These are phyloP conservation scores for Anguilla megastoma DNA, from an alignment of 2,797 vertebrate genomes.

Conservation along the genomic window DNA sequence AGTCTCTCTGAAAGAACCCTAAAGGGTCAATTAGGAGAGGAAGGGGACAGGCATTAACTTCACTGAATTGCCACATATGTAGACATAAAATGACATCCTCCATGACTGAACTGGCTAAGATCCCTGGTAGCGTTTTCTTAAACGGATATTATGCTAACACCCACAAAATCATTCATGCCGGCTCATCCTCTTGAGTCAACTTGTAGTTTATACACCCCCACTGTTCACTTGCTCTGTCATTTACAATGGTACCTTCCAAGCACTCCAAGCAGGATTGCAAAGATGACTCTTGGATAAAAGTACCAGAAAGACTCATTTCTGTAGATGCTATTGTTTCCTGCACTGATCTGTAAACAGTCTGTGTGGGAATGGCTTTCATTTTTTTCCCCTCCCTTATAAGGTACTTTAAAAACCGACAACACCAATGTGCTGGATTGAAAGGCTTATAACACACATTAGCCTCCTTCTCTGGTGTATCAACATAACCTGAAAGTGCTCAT, in stretches of 20 bases:
- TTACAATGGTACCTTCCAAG: not conserved
- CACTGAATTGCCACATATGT: not conserved
- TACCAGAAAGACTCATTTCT: not conserved
- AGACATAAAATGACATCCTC: not conserved
- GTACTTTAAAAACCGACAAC: slow-evolving; percentile 6
- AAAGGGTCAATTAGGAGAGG: not conserved
- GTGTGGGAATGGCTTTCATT: not conserved
- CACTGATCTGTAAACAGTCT: not conserved
- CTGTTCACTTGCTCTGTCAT: not conserved
- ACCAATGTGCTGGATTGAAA: not conserved
- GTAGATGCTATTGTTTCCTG: not conserved
- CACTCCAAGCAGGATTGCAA: not conserved
- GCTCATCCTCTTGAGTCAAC: not conserved
- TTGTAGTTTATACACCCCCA: not conserved
- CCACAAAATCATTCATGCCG: not conserved
- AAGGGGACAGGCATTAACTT: not conserved
- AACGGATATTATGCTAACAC: not conserved
- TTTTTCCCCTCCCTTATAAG: not conserved
- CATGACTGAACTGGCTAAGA: not conserved
- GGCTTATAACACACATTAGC: slow-evolving; percentile 13
- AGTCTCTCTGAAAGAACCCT: not conserved
- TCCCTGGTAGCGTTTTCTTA: not conserved
- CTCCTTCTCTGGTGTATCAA: not conserved
- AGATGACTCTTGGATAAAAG: not conserved
- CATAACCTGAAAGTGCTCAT: slow-evolving; percentile 4